These are phyloP conservation scores for Alfaro cultratus DNA, from an alignment of 2,797 vertebrate genomes.

Conservation along the genomic window DNA sequence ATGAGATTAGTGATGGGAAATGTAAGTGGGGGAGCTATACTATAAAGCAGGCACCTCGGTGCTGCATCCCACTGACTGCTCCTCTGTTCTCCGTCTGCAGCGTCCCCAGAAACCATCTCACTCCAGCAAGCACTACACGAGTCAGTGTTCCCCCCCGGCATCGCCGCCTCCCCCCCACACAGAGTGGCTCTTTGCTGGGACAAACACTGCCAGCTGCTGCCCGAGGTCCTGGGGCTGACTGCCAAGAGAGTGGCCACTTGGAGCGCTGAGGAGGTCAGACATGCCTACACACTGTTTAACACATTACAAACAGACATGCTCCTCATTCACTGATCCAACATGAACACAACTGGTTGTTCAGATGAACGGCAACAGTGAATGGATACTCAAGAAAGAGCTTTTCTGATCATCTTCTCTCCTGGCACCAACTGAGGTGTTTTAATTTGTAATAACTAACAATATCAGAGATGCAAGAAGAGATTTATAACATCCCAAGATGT, in stretches of 20 bases:
- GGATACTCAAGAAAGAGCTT: conserved; percentile 18
- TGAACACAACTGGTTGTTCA: conserved; percentile 38
- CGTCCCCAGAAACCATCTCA: conserved; percentile 73
- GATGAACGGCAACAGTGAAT: conserved; percentile 10
- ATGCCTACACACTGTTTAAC: conserved; percentile 28
- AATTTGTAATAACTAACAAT: conserved; percentile 8
- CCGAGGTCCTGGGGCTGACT: conserved; percentile 89
- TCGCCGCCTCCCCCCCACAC: conserved; percentile 81
- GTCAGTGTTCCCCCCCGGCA: conserved; percentile 89
- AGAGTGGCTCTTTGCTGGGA: conserved; percentile 89
- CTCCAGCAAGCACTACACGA: conserved; percentile 93
- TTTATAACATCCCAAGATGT: not conserved
- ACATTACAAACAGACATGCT: conserved; percentile 45
- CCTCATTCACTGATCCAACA: conserved; percentile 38
- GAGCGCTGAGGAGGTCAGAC: conserved; percentile 89
- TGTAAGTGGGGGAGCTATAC: conserved; percentile 55
- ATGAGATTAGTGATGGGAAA: conserved; percentile 83
- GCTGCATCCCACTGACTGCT: conserved; percentile 9
- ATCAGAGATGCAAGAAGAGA: no score
- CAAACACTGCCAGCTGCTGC: conserved; percentile 92
- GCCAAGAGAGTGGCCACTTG: conserved; percentile 90
- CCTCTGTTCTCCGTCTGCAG: conserved; percentile 30
- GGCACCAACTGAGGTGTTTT: not conserved
- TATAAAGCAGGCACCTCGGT: not conserved
- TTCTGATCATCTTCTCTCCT: not conserved